These are phyloP conservation scores for Psittacara wagleri DNA, from an alignment of 2,113 vertebrate genomes.

Conservation along the genomic window DNA sequence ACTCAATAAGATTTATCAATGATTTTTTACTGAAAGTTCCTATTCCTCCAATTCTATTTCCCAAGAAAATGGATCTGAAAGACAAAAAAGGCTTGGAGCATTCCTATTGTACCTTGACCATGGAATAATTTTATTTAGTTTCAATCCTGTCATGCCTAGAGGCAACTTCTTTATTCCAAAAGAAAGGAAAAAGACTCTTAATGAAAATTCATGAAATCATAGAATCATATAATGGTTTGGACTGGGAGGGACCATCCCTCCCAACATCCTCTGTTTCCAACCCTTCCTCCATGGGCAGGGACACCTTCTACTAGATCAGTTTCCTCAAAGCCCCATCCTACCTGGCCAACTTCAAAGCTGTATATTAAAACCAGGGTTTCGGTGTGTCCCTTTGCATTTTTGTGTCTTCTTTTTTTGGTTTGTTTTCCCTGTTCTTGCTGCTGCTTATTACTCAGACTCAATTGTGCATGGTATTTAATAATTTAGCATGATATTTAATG, in stretches of 20 bases:
- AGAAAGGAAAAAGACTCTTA: not conserved
- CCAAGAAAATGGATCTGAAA: not conserved
- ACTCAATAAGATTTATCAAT: not conserved
- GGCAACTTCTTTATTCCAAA: not conserved
- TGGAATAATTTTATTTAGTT: not conserved
- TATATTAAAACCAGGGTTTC: not conserved
- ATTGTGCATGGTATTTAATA: not conserved
- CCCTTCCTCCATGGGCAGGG: not conserved
- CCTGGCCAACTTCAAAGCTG: not conserved
- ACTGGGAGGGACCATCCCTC: not conserved
- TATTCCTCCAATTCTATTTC: not conserved
- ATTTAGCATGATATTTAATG: not conserved
- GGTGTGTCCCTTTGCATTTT: not conserved
- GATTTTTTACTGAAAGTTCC: not conserved
- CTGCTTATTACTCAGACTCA: not conserved
- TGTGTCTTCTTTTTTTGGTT: not conserved
- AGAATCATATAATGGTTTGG: not conserved
- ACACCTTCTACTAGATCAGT: not conserved
- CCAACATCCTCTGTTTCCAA: not conserved
- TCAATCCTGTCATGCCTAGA: not conserved
- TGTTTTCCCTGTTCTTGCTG: not conserved
- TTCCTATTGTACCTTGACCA: not conserved
- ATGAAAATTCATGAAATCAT: not conserved
- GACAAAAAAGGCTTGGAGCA: not conserved
- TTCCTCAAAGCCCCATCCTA: not conserved